A percentile compares a stretch with the other conserved stretches of the same genome.
These are phyloP conservation scores for Triplophysa bombifrons DNA, from an alignment of 2,797 vertebrate genomes.

Conservation along the genomic window DNA sequence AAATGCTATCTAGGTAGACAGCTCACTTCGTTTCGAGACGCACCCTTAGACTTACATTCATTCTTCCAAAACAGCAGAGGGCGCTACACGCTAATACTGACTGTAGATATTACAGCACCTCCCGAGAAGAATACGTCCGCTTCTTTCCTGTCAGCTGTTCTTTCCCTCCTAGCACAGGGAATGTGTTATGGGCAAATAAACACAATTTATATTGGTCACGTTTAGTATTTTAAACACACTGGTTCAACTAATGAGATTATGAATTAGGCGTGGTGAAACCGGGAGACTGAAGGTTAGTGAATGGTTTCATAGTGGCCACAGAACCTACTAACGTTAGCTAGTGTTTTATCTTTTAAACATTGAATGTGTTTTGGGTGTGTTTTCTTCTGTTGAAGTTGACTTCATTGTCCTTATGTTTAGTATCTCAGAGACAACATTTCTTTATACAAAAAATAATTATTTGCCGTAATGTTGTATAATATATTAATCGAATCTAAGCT, in stretches of 20 bases:
- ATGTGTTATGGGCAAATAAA: conserved; percentile 5
- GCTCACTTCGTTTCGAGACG: not conserved
- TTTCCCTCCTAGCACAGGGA: not conserved
- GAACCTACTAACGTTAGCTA: conserved; percentile 5
- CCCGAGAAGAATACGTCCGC: not conserved
- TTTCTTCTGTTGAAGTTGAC: not conserved
- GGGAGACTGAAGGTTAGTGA: conserved; percentile 34
- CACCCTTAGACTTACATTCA: not conserved
- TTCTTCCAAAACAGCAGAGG: conserved; percentile 16
- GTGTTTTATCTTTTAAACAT: conserved; percentile 8
- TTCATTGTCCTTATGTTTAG: not conserved
- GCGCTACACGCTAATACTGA: not conserved
- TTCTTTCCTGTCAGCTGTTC: conserved; percentile 24
- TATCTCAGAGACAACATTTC: not conserved
- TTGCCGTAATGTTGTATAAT: too few species aligned
- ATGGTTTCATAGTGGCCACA: not conserved
- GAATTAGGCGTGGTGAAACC: not conserved
- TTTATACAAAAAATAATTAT: not conserved
- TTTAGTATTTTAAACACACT: not conserved
- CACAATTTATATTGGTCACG: not conserved
- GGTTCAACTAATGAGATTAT: conserved; percentile 9
- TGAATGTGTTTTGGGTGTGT: not conserved
- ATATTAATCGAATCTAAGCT: too few species aligned
- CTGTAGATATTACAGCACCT: not conserved
- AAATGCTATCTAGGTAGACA: conserved; percentile 7